These are phyloP conservation scores for Helleia helle DNA, from an alignment of 2,888 invertebrate species.

Conservation along the genomic window DNA sequence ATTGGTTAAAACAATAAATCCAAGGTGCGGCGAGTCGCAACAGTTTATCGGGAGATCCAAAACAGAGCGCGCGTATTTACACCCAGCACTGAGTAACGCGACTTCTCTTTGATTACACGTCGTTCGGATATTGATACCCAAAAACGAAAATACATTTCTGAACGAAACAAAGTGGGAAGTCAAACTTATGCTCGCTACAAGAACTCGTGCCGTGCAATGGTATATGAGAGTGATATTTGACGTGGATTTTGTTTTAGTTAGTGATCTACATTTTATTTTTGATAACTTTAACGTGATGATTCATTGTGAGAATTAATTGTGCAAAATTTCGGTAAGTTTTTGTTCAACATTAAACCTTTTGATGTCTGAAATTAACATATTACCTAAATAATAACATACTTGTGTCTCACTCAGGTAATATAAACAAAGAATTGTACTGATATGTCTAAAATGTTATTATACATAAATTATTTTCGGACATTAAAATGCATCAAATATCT, in stretches of 20 bases:
- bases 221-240: slow-evolving; percentile 52
- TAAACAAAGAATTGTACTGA: too few species aligned
- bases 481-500: too few species aligned
- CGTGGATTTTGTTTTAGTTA: slow-evolving; percentile 41
- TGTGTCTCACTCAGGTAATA: too few species aligned
- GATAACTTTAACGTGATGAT: background rate
- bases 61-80: slow-evolving; percentile 34
- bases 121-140: slow-evolving; percentile 3
- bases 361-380: too few species aligned
- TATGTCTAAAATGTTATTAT: too few species aligned
- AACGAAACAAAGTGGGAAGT: background rate
- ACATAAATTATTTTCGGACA: too few species aligned
- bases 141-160: background rate
- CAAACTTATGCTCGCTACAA: slow-evolving; percentile 38
- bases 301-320: background rate
- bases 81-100: slow-evolving; percentile 35
- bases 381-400: too few species aligned
- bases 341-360: too few species aligned
- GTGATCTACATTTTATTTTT: slow-evolving; percentile 12
- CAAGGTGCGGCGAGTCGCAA: slow-evolving; percentile 49
- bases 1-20: slow-evolving; percentile 42
- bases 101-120: slow-evolving; percentile 36
- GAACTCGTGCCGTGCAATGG: slow-evolving; percentile 56
- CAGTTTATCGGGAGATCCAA: slow-evolving; percentile 35
- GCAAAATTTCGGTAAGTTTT: slow-evolving; percentile 2